Evolutionary conservation across 2,888 invertebrate species (phyloP).

Genomic region (Anticlea derivata): DNA sequence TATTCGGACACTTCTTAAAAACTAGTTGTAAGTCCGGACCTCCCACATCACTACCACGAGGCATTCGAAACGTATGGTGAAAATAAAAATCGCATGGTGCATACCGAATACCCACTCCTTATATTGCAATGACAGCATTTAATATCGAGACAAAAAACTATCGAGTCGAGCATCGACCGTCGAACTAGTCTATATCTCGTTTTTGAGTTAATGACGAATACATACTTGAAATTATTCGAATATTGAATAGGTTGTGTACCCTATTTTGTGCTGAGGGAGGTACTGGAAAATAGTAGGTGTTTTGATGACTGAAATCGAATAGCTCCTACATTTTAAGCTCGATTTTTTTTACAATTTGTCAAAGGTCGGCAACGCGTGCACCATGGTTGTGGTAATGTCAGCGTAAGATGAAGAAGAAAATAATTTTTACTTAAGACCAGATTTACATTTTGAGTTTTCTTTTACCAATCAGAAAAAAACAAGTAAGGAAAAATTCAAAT

Average conservation of each 20-base stretch:
- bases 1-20: no score
- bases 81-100: conserved; percentile 72
- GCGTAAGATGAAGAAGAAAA: no score
- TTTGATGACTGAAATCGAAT: not conserved
- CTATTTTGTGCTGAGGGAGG: conserved; percentile 20
- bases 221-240: conserved; percentile 46
- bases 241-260: conserved; percentile 41
- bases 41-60: conserved; percentile 38
- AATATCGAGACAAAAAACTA: conserved; percentile 63
- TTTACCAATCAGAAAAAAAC: no score
- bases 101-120: conserved; percentile 69
- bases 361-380: no score
- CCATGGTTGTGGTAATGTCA: no score
- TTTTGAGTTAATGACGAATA: conserved; percentile 43
- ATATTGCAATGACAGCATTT: conserved; percentile 74
- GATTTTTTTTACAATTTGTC: no score
- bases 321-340: no score
- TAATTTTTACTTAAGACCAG: no score
- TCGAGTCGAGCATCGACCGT: conserved; percentile 46
- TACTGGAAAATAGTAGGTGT: conserved; percentile 11
- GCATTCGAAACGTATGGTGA: conserved; percentile 64
- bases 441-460: no score
- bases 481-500: no score
- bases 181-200: conserved; percentile 61
- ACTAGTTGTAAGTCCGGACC: not conserved